These are phyloP conservation scores for Chironomus tentans DNA, from an alignment of 2,888 invertebrate species.

Conservation along the genomic window DNA sequence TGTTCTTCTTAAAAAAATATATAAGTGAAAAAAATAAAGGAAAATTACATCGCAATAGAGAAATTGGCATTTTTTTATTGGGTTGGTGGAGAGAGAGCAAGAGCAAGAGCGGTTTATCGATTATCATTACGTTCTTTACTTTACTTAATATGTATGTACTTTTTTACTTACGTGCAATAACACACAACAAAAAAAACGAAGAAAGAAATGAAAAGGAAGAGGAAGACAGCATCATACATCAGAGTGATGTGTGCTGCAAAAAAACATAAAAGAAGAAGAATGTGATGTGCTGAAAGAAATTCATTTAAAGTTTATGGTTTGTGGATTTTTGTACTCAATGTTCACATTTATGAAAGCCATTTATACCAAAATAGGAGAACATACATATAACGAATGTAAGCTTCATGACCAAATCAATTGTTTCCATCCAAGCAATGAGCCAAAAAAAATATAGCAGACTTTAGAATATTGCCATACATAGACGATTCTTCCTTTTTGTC, in stretches of 20 bases:
- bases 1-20: background rate
- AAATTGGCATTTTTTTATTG: background rate
- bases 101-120: background rate
- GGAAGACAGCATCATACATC: no score
- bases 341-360: background rate
- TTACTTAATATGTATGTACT: background rate
- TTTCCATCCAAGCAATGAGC: background rate
- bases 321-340: background rate
- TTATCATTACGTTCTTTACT: background rate
- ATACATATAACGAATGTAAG: no score
- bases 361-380: background rate
- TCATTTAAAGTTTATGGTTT: background rate
- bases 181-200: no score
- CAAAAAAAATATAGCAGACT: background rate
- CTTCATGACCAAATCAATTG: slow-evolving; percentile 8
- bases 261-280: no score
- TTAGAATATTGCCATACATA: background rate
- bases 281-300: background rate
- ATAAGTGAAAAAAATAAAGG: background rate
- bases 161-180: no score
- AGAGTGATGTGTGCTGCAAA: no score
- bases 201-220: no score
- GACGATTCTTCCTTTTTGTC: no score
- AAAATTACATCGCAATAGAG: background rate
- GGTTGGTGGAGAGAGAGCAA: background rate